Conservation (phyloP, 2,888 invertebrate genomes). For the Athalia rosae region DNA sequence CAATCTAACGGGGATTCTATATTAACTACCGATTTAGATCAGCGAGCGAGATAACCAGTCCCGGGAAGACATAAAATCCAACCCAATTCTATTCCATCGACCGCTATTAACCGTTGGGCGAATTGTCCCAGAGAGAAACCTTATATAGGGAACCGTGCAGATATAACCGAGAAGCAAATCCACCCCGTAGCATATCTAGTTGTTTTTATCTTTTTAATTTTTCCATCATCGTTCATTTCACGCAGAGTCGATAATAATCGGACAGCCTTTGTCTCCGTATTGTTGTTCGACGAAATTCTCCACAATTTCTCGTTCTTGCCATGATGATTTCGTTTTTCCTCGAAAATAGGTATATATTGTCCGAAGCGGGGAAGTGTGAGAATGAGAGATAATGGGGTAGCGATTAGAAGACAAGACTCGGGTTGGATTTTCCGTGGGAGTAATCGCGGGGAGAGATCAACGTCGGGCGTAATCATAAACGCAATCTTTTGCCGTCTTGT, state of each 20-base stretch:
- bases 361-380: background rate
- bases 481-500: conserved; percentile 30
- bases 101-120: conserved; percentile 36
- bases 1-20: conserved; percentile 42
- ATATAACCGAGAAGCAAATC: background rate
- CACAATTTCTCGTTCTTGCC: background rate
- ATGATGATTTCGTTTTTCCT: background rate
- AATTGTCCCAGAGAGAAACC: conserved; percentile 10
- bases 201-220: no score
- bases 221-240: background rate
- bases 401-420: background rate
- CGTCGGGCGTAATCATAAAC: conserved; percentile 41
- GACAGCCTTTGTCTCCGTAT: background rate
- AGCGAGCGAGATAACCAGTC: conserved; percentile 33
- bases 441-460: conserved; percentile 38
- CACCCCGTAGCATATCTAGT: no score
- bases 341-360: background rate
- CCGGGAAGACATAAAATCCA: conserved; percentile 41
- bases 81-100: conserved; percentile 44
- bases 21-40: conserved; percentile 43
- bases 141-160: background rate
- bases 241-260: conserved; percentile 16
- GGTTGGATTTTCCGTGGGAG: conserved; percentile 14
- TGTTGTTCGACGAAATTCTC: background rate
- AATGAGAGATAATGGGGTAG: background rate